Evolutionary conservation across 2,888 invertebrate genomes (phyloP).

Genomic region (Drosophila anceps): DNA sequence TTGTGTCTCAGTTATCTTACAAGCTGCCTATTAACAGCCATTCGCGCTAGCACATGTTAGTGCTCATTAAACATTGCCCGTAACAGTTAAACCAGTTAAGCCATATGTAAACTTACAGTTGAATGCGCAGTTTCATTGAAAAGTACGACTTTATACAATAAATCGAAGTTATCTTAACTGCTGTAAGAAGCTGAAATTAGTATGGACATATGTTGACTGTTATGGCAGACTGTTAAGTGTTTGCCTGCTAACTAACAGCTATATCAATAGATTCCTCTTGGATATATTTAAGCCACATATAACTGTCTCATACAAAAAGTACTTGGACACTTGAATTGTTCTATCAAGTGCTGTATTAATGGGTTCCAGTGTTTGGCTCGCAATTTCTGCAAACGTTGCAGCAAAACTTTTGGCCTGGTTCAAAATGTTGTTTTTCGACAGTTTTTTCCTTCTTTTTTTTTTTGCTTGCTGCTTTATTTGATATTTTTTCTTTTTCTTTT

Average conservation of each 20-base stretch:
- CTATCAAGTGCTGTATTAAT: slow-evolving; percentile 29
- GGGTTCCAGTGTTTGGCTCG: slow-evolving; percentile 32
- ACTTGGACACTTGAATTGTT: slow-evolving; percentile 4
- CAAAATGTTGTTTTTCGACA: slow-evolving; percentile 7
- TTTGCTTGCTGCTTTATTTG: slow-evolving; percentile 7
- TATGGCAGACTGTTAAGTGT: not conserved
- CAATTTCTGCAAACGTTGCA: slow-evolving; percentile 42
- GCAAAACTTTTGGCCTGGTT: slow-evolving; percentile 50
- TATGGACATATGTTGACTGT: not conserved
- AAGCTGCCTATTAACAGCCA: not conserved
- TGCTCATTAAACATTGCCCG: not conserved
- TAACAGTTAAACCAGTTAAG: not conserved
- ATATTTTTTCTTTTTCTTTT: not conserved
- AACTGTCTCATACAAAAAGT: slow-evolving; percentile 1
- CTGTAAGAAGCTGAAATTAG: not conserved
- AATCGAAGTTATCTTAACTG: not conserved
- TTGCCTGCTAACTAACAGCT: not conserved
- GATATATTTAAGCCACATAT: not conserved
- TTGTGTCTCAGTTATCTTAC: not conserved
- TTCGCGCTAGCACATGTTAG: not conserved
- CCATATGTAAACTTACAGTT: not conserved
- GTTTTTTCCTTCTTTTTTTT: slow-evolving; percentile 1
- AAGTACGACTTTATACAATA: not conserved
- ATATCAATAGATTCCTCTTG: not conserved
- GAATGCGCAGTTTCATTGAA: not conserved